Base-by-base conservation (phyloP, 2,113 vertebrate species). In the Neotoma lepida region DNA sequence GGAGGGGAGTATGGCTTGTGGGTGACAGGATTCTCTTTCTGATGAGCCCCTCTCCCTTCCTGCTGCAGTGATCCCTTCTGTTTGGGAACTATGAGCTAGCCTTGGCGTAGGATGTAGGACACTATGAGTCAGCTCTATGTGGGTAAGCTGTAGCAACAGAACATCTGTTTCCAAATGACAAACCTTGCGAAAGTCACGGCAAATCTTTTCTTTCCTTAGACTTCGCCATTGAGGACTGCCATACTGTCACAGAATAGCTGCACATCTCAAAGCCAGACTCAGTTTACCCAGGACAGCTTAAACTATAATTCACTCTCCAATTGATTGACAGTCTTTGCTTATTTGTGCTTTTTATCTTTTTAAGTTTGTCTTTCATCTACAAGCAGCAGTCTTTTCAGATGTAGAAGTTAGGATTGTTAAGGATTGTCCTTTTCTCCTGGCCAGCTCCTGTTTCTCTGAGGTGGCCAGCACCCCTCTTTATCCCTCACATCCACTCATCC, bases 121-220 rank as follows among this genome's bases (percentile, higher is more conserved):
- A 68, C 44, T 61, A 41, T 68, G 61, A 90, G 86, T 91, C 56
- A 93, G 74, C 90, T 33, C 46, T 3, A 9, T 28, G 61, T 3
- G 30, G 26, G 33, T 73, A 82, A 89, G 64, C 6, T 14, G 41
- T 51, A 84, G 56, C n/a, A 74, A 58, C 66, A 80, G 51, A 77
- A 12, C 24, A 85, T 46, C 82, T 24, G 10, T 49, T 93, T n/a
- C 22, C 74, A 93, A 85, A 73, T n/a, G 44, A 51, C 4, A 92
- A 61, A 35, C 49, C 76, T 88, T 51, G 74, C 12, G 26, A 73
- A 94, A n/a, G n/a, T 94, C 39, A 71, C 49, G 46, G 81, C 33
- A 4, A 35, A 64, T 66, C n/a, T 49, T 92, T 26, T 80, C 22
- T 28, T 4, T 39, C 56, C 1, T 28, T 64, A 76, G 64, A 28